These are phyloP conservation scores for Drosophila subpulchrella DNA, from an alignment of 1,140 invertebrate species.

Conservation along the genomic window DNA sequence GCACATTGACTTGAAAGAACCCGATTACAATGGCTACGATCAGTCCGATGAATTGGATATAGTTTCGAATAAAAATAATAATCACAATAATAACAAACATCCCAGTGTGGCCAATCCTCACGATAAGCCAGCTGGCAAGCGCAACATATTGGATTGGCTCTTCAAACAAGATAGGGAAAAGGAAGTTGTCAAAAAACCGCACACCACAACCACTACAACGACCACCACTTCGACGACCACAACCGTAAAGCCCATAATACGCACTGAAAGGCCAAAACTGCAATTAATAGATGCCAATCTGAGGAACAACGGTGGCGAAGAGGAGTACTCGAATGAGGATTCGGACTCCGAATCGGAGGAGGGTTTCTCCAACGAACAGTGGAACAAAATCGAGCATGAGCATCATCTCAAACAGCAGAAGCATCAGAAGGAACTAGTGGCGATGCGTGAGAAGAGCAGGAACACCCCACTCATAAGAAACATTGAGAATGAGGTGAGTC, in stretches of 20 bases:
- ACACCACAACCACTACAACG: conserved; percentile 5
- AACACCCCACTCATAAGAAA: conserved; percentile 59
- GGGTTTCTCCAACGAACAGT: conserved; percentile 63
- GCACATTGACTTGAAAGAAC: conserved; percentile 21
- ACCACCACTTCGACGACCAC: neutral
- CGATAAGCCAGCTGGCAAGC: conserved; percentile 48
- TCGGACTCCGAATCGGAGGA: conserved; percentile 28
- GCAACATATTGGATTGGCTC: conserved; percentile 66
- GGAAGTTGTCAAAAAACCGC: neutral
- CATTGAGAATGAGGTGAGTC: conserved; percentile 72
- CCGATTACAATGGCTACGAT: conserved; percentile 51
- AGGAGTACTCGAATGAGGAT: conserved; percentile 27
- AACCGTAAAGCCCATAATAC: conserved; percentile 4
- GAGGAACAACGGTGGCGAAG: neutral
- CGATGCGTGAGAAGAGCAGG: conserved; percentile 48
- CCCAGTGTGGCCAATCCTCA: conserved; percentile 54
- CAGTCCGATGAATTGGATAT: conserved; percentile 16
- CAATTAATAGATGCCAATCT: conserved; percentile 49
- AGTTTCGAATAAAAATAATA: neutral
- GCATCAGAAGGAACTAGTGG: conserved; percentile 64
- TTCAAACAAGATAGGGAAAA: conserved; percentile 54
- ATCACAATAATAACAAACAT: conserved; percentile 43
- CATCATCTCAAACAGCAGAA: conserved; percentile 61
- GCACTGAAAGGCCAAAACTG: conserved; percentile 48
- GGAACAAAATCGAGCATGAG: conserved; percentile 71